Evolutionary conservation across 2,797 vertebrate genomes (phyloP).

Genomic region (Pteropus rufus): DNA sequence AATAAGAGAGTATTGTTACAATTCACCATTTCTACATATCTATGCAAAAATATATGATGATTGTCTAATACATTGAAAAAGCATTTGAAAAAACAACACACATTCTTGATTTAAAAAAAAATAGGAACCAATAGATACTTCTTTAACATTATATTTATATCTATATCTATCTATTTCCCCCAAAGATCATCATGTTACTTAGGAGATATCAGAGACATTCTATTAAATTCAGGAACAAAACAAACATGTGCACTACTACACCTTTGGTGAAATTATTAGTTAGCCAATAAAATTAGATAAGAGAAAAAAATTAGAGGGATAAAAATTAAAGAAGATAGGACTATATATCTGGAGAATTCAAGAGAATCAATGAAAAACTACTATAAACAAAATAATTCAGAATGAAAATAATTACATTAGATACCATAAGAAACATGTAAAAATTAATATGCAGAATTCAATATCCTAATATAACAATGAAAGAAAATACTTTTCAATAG

Average conservation of each 20-base stretch:
- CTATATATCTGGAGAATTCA: neutral
- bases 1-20: neutral
- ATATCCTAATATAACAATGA: neutral
- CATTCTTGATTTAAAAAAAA: neutral
- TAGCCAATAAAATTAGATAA: neutral
- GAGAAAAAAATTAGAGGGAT: neutral
- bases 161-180: neutral
- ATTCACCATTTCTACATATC: neutral
- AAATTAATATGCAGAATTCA: neutral
- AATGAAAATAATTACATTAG: neutral
- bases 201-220: neutral
- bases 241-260: neutral
- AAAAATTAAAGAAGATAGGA: neutral
- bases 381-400: neutral
- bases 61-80: neutral
- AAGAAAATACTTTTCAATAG: neutral
- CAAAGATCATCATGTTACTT: neutral
- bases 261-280: neutral
- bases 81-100: neutral
- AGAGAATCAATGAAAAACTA: neutral
- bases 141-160: neutral
- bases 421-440: neutral
- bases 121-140: neutral
- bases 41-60: neutral
- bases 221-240: neutral